These are phyloP conservation scores for Grammomys dolichurus DNA, from an alignment of 2,113 vertebrate species.

Conservation along the genomic window DNA sequence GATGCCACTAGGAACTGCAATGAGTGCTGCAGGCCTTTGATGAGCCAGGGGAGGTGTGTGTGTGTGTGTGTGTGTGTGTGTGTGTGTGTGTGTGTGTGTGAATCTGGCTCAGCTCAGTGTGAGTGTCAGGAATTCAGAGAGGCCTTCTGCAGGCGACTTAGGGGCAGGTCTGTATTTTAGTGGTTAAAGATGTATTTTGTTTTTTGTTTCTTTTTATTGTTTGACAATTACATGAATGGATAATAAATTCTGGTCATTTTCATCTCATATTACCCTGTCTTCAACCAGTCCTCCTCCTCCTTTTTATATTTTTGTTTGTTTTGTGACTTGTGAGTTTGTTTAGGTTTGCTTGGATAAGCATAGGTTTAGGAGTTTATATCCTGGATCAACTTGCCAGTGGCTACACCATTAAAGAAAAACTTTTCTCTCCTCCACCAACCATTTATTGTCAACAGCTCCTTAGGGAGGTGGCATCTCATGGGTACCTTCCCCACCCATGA, in stretches of 20 bases:
- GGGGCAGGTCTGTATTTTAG: background rate
- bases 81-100: no score
- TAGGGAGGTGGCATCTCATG: background rate
- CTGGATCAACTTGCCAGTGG: background rate
- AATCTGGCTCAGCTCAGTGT: no score
- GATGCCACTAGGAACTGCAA: no score
- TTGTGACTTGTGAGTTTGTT: background rate
- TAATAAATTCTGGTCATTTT: background rate
- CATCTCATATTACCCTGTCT: background rate
- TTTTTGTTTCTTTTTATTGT: background rate
- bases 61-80: no score
- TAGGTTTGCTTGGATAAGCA: background rate
- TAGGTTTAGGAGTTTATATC: background rate
- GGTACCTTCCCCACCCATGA: background rate
- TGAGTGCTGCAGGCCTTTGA: no score
- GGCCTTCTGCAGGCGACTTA: no score
- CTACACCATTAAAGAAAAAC: background rate
- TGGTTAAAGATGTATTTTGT: background rate
- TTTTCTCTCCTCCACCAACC: background rate
- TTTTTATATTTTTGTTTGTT: background rate
- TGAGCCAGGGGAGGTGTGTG: no score
- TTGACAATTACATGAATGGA: background rate
- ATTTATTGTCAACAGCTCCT: background rate
- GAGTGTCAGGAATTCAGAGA: no score
- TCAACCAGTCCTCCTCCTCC: no score